Percentiles rank a stretch among this genome's conserved stretches.
Evolutionary conservation across 2,888 invertebrate genomes (phyloP).

Genomic region (Phaonia tiefii): DNA sequence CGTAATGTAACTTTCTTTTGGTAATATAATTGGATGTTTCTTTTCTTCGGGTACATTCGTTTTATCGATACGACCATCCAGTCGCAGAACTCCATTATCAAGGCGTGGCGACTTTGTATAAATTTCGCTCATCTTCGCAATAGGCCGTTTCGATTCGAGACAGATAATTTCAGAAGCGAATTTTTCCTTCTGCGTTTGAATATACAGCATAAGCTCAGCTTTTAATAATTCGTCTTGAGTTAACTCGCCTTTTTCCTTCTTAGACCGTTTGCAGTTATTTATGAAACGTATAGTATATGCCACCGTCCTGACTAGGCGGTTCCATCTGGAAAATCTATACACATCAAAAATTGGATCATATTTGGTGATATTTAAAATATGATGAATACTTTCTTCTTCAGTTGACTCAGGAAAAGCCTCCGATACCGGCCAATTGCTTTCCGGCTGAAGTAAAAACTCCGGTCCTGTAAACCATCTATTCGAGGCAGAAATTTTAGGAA

Average conservation of each 20-base stretch:
- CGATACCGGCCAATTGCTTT: slow-evolving; percentile 37
- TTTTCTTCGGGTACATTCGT: slow-evolving; percentile 3
- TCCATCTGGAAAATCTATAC: slow-evolving; percentile 42
- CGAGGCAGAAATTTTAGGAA: slow-evolving; percentile 24
- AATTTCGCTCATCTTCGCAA: slow-evolving; percentile 22
- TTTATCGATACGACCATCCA: slow-evolving; percentile 47
- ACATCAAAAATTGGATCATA: slow-evolving; percentile 18
- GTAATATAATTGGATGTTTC: slow-evolving; percentile 49
- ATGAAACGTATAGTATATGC: slow-evolving; percentile 53
- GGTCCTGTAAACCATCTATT: slow-evolving; percentile 61
- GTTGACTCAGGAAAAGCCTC: slow-evolving; percentile 10
- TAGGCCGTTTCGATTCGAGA: too few species aligned
- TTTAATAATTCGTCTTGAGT: too few species aligned
- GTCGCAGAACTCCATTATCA: slow-evolving; percentile 22
- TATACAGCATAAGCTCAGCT: too few species aligned
- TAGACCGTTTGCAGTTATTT: too few species aligned
- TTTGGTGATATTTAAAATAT: background rate
- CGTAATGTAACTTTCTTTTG: slow-evolving; percentile 40
- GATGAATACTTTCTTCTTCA: background rate
- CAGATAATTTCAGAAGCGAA: too few species aligned
- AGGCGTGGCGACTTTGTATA: slow-evolving; percentile 17
- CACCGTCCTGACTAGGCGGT: background rate
- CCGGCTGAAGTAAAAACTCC: slow-evolving; percentile 39
- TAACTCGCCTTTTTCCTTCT: too few species aligned
- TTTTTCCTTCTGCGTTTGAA: too few species aligned